Evolutionary conservation across 2,797 vertebrate genomes (phyloP).

Genomic region (Sus cebifrons): DNA sequence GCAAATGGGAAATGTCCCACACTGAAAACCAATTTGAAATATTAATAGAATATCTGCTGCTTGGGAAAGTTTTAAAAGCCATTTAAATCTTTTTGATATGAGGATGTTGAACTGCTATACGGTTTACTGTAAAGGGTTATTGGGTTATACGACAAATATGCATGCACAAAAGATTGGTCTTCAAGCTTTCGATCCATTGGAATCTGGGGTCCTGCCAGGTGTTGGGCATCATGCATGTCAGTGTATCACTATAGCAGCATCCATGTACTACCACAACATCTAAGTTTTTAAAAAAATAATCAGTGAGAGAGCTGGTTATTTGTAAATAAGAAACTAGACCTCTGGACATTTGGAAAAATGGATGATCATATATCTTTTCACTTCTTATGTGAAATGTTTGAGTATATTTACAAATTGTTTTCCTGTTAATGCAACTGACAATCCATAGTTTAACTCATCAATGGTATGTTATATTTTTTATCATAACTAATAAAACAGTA

Average conservation of each 20-base stretch:
- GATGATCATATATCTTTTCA: constrained; percentile 9
- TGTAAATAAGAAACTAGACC: background rate
- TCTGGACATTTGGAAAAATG: constrained; percentile 50
- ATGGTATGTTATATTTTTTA: background rate
- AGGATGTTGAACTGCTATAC: background rate
- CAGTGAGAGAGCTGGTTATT: background rate
- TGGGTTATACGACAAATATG: background rate
- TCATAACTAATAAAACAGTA: background rate
- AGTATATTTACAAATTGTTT: background rate
- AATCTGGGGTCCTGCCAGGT: background rate
- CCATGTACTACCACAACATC: background rate
- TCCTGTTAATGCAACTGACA: background rate
- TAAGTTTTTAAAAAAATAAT: background rate
- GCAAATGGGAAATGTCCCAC: background rate
- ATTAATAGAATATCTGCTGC: background rate
- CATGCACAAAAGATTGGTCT: background rate
- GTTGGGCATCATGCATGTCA: background rate
- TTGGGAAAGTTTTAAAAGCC: constrained; percentile 25
- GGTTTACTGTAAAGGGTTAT: background rate
- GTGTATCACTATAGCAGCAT: background rate
- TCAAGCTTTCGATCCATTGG: background rate
- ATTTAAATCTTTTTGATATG: background rate
- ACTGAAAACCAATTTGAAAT: background rate
- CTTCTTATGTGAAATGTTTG: background rate
- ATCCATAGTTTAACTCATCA: background rate